These are phyloP conservation scores for Caenorhabditis brenneri DNA, from an alignment of 1,140 invertebrate species.

Conservation along the genomic window DNA sequence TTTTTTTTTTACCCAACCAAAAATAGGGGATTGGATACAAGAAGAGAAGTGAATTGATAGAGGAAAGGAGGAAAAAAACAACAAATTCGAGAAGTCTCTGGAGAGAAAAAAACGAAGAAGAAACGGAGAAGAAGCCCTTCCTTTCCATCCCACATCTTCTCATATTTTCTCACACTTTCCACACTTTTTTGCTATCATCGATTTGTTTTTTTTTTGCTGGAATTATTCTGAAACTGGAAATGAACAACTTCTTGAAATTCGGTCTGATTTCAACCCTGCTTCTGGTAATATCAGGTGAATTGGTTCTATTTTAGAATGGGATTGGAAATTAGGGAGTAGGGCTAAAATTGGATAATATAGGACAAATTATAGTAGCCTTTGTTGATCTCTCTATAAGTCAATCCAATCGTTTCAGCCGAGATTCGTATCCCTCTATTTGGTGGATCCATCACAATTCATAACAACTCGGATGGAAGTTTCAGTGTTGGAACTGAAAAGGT, in stretches of 20 bases:
- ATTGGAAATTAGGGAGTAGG: neutral
- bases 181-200: neutral
- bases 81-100: constrained; percentile 35
- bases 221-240: neutral
- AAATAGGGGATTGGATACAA: neutral
- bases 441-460: neutral
- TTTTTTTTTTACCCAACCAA: neutral
- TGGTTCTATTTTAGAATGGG: neutral
- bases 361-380: too few relatives aligned
- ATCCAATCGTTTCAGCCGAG: neutral
- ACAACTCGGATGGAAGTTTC: neutral
- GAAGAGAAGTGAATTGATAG: neutral
- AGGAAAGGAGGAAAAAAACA: neutral
- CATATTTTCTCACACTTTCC: constrained; percentile 21
- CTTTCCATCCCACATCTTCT: neutral
- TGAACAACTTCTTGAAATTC: neutral
- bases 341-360: too few relatives aligned
- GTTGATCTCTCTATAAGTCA: too few relatives aligned
- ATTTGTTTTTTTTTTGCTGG: too few relatives aligned
- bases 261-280: neutral
- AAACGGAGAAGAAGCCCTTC: neutral
- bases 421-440: neutral
- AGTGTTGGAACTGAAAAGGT: neutral
- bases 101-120: neutral
- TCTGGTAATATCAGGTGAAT: neutral